A percentile compares a stretch with the other conserved stretches of the same genome.
Evolutionary conservation across 2,113 vertebrate species (phyloP).

Genomic region (Burhinus bistriatus): DNA sequence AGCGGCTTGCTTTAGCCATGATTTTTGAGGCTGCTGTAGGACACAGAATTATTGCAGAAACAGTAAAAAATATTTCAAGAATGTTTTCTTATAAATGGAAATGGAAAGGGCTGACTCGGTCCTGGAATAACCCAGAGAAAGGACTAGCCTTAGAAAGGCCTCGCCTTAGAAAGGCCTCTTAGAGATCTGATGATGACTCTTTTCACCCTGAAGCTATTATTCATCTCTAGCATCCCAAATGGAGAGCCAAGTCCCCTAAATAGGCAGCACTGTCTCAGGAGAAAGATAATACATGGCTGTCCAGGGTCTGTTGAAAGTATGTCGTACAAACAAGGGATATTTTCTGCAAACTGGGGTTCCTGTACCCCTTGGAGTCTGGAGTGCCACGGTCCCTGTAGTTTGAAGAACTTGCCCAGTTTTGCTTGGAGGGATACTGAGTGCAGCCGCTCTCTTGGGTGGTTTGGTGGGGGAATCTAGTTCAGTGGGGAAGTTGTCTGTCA

Average conservation of each 20-base stretch:
- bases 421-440: not conserved
- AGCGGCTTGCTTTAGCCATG: not conserved
- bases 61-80: not conserved
- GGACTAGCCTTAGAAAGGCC: not conserved
- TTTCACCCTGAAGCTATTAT: not conserved
- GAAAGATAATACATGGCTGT: not conserved
- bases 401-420: not conserved
- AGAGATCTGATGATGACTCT: not conserved
- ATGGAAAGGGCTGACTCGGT: not conserved
- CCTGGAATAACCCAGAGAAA: not conserved
- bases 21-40: not conserved
- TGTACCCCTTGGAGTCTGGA: rapidly evolving
- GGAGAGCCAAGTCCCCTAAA: not conserved
- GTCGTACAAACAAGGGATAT: not conserved
- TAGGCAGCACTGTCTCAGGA: not conserved
- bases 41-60: not conserved
- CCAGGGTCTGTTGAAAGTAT: not conserved
- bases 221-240: not conserved
- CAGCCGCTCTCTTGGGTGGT: not conserved
- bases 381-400: not conserved
- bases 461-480: not conserved
- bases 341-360: not conserved
- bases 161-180: not conserved
- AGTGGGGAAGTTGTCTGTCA: not conserved
- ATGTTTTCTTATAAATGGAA: not conserved